Conservation (phyloP, 2,888 invertebrate species). For the Blastobasis adustella region DNA sequence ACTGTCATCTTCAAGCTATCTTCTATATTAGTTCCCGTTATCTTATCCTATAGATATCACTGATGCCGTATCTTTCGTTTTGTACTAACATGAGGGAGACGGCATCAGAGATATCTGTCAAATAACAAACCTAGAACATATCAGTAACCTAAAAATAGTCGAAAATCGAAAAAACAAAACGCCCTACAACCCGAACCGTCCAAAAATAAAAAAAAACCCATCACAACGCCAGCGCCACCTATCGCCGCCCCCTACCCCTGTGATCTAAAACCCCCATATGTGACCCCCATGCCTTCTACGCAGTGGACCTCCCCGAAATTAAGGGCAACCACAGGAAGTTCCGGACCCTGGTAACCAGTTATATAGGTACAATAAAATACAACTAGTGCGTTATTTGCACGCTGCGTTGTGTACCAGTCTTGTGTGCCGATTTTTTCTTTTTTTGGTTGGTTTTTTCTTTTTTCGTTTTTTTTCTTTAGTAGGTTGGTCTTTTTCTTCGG, state of each 20-base stretch:
- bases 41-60: too few relatives aligned
- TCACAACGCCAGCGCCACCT: neutral
- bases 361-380: constrained; percentile 87
- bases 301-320: constrained; percentile 99
- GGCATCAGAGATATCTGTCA: too few relatives aligned
- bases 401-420: constrained; percentile 22
- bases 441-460: neutral
- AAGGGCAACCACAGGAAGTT: constrained; percentile 99
- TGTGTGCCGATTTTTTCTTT: too few relatives aligned
- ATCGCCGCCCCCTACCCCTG: too few relatives aligned
- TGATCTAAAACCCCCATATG: neutral
- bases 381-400: constrained; percentile 6
- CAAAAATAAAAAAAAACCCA: too few relatives aligned
- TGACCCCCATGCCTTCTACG: constrained; percentile 20
- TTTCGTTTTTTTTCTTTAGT: neutral
- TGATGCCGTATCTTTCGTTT: too few relatives aligned
- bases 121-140: too few relatives aligned
- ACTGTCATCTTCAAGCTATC: too few relatives aligned
- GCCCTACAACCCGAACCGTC: neutral
- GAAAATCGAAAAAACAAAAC: neutral
- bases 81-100: too few relatives aligned
- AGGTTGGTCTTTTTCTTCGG: too few relatives aligned
- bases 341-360: constrained; percentile 99
- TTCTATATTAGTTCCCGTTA: too few relatives aligned
- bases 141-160: too few relatives aligned